These are phyloP conservation scores for Apis cerana DNA, from an alignment of 1,140 invertebrate genomes.

Conservation along the genomic window DNA sequence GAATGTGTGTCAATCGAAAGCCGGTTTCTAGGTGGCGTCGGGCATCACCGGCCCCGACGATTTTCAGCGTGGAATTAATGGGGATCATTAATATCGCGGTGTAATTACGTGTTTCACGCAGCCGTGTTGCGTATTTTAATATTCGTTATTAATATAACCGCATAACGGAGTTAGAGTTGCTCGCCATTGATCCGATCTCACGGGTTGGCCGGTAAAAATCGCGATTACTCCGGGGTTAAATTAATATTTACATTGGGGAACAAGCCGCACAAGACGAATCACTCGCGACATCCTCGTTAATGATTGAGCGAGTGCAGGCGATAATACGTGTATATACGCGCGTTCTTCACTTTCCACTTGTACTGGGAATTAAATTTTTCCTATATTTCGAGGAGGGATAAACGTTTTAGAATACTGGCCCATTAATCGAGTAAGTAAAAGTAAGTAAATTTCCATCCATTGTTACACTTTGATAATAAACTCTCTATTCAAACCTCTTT, in stretches of 20 bases:
- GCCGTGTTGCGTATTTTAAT: constrained; percentile 17
- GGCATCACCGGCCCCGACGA: constrained; percentile 29
- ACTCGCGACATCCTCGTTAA: not conserved
- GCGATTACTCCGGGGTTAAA: not conserved
- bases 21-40: constrained; percentile 60
- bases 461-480: too few relatives aligned
- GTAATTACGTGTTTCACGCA: constrained; percentile 33
- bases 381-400: too few relatives aligned
- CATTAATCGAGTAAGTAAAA: too few relatives aligned
- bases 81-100: constrained; percentile 33
- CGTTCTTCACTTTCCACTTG: not conserved
- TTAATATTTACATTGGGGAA: constrained; percentile 5
- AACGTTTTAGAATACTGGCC: too few relatives aligned
- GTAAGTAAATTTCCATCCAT: too few relatives aligned
- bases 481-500: too few relatives aligned
- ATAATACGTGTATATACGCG: not conserved
- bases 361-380: too few relatives aligned
- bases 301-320: not conserved
- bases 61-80: constrained; percentile 47
- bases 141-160: constrained; percentile 31
- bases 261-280: not conserved
- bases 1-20: constrained; percentile 63
- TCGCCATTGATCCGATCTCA: constrained; percentile 17
- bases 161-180: constrained; percentile 22
- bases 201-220: not conserved